phyloP scores from a whole-genome alignment of 2,888 invertebrate species.

The Stenotaenia linearis region DNA sequence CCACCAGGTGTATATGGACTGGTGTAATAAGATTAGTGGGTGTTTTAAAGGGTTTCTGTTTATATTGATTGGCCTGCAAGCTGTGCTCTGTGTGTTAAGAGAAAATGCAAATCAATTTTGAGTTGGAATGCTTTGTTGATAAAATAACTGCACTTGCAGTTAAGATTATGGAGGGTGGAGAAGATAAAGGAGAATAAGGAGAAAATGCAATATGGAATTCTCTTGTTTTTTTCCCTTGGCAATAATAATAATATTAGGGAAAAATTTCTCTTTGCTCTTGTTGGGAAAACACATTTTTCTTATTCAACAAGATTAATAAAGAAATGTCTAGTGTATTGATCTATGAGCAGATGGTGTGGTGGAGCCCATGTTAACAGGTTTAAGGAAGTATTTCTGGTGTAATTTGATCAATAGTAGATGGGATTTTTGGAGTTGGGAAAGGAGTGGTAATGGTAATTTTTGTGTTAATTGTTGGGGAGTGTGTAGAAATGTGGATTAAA shows the following conservation, averaged over 20 bases:
- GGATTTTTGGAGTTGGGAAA: too few species aligned
- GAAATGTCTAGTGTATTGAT: background rate
- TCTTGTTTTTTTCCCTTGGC: background rate
- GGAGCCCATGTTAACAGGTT: background rate
- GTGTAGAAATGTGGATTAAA: too few species aligned
- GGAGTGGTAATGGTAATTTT: too few species aligned
- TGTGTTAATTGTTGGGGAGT: too few species aligned
- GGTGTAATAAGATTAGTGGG: background rate
- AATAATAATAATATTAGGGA: background rate
- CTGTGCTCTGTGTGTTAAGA: background rate
- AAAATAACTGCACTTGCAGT: background rate
- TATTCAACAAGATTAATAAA: background rate
- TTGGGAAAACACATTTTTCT: background rate
- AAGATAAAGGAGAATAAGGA: background rate
- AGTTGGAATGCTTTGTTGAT: constrained; percentile 9
- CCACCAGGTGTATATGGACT: background rate
- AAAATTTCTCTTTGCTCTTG: background rate
- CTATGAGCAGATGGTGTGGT: background rate
- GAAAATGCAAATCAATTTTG: constrained; percentile 9
- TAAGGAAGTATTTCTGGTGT: background rate
- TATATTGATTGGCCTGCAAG: constrained; percentile 1
- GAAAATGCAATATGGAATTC: background rate
- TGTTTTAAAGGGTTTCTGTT: background rate
- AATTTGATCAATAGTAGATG: background rate
- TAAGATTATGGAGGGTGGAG: background rate